Evolutionary conservation across 2,797 vertebrate genomes (phyloP).

Genomic region (Coracias cyanogaster): DNA sequence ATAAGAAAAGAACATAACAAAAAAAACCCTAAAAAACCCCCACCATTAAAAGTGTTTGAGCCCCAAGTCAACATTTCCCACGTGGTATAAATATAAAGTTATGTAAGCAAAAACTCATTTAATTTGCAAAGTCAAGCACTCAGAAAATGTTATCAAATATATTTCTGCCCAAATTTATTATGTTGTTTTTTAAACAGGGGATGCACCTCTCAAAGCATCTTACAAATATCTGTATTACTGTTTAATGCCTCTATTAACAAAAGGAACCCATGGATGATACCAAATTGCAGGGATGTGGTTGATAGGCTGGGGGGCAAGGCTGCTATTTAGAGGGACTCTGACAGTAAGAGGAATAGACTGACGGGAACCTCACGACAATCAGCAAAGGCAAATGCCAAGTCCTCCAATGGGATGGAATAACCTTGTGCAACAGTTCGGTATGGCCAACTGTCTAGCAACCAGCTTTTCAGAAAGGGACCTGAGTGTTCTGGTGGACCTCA

Average conservation of each 20-base stretch:
- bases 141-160: not conserved
- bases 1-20: not conserved
- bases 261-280: not conserved
- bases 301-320: not conserved
- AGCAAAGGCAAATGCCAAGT: not conserved
- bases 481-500: not conserved
- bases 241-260: not conserved
- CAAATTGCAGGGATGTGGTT: not conserved
- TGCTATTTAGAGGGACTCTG: not conserved
- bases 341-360: not conserved
- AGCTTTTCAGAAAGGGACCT: not conserved
- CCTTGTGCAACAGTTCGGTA: not conserved
- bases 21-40: accelerated
- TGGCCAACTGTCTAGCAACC: not conserved
- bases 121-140: not conserved
- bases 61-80: not conserved
- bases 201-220: not conserved
- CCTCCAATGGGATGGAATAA: not conserved
- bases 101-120: not conserved
- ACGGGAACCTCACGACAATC: not conserved
- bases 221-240: not conserved
- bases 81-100: not conserved
- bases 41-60: not conserved
- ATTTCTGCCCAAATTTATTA: not conserved
- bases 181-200: not conserved